Percentiles rank a stretch among this genome's conserved stretches.
phyloP scores from a whole-genome alignment of 23 tunicate genomes.

The Botrylloides violaceus region DNA sequence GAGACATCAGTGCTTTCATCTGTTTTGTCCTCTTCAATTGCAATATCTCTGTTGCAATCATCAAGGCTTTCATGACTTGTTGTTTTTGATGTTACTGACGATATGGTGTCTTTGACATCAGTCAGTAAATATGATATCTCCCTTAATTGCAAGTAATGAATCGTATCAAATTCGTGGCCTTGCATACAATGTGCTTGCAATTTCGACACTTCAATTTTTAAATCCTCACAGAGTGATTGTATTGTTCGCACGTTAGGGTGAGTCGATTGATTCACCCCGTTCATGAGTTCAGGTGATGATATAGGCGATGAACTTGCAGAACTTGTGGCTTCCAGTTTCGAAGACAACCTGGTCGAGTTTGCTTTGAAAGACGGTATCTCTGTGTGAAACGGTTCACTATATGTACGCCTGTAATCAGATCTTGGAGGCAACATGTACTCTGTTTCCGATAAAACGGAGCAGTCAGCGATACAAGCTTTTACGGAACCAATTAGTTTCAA shows the following conservation, averaged over 20 bases:
- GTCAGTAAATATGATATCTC: not conserved
- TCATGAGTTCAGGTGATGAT: no score
- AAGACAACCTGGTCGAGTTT: not conserved
- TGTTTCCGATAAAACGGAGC: conserved; percentile 2
- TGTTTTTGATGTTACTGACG: not conserved
- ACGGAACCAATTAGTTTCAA: conserved; percentile 22
- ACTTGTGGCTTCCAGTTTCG: not conserved
- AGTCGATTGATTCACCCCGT: no score
- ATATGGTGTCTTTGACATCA: not conserved
- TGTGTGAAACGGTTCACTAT: not conserved
- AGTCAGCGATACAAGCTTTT: conserved; percentile 29
- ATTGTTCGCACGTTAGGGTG: not conserved
- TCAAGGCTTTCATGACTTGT: not conserved
- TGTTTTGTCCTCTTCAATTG: not conserved
- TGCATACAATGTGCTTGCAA: not conserved
- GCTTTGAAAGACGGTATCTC: not conserved
- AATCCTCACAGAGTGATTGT: not conserved
- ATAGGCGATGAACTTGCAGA: not conserved
- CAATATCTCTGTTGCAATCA: not conserved
- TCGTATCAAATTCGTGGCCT: not conserved
- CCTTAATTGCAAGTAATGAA: not conserved
- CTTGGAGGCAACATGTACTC: not conserved
- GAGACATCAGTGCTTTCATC: not conserved
- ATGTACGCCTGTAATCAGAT: not conserved
- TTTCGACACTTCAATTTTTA: not conserved